A percentile compares a stretch with the other conserved stretches of the same genome.
These are phyloP conservation scores for Idaea straminata DNA, from an alignment of 2,888 invertebrate species.

Conservation along the genomic window DNA sequence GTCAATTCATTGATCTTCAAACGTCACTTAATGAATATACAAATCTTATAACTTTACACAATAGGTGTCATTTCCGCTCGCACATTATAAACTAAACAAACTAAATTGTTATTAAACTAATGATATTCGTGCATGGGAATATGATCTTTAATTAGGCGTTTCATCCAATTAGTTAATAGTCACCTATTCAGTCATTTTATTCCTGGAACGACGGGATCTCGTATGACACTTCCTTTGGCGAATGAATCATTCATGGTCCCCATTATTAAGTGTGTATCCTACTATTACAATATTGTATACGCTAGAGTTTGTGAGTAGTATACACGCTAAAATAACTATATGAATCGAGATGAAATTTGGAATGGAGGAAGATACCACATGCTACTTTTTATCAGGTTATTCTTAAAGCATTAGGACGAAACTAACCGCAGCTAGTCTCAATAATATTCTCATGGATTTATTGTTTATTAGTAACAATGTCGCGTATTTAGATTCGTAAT, in stretches of 20 bases:
- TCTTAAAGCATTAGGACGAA: too few relatives aligned
- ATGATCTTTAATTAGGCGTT: conserved; percentile 20
- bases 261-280: neutral
- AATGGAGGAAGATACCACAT: neutral
- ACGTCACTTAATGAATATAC: neutral
- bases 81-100: conserved; percentile 5
- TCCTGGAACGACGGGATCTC: conserved; percentile 45
- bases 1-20: neutral
- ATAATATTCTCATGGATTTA: neutral
- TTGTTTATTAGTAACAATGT: neutral
- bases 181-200: conserved; percentile 53
- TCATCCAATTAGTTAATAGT: conserved; percentile 32
- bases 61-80: conserved; percentile 16
- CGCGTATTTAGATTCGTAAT: neutral
- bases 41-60: conserved; percentile 9
- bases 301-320: neutral
- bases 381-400: too few relatives aligned
- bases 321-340: neutral
- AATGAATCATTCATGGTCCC: neutral
- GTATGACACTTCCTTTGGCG: conserved; percentile 1
- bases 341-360: neutral
- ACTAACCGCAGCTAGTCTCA: neutral
- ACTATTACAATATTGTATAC: neutral
- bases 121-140: conserved; percentile 16
- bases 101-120: conserved; percentile 9